phyloP scores from a whole-genome alignment of 2,113 vertebrate genomes.

The Apeltes quadracus region DNA sequence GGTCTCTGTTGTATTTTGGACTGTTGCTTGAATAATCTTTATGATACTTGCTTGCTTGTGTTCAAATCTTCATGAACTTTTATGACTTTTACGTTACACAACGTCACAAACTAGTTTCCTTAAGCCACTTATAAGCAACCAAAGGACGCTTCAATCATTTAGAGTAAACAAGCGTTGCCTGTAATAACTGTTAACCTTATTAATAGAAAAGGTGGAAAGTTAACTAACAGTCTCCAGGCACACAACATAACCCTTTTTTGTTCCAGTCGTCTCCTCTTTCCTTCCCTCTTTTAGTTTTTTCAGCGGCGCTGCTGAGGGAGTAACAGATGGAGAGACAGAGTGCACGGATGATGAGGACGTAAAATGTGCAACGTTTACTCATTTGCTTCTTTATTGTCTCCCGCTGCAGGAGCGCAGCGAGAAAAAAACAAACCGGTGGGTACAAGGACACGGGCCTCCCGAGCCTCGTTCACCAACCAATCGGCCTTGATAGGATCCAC shows the following conservation, averaged over 20 bases:
- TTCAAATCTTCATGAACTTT: too few relatives aligned
- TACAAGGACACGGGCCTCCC: slow-evolving; percentile 89
- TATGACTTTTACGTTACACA: too few relatives aligned
- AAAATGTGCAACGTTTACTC: slow-evolving; percentile 85
- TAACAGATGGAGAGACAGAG: slow-evolving; percentile 77
- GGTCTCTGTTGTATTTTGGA: too few relatives aligned
- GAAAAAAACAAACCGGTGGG: slow-evolving; percentile 81
- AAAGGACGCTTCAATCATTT: too few relatives aligned
- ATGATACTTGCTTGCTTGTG: too few relatives aligned
- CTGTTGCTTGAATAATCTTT: too few relatives aligned
- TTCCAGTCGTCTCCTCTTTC: background rate
- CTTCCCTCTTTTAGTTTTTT: slow-evolving; percentile 27
- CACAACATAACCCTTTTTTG: slow-evolving; percentile 19
- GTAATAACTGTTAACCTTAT: too few relatives aligned
- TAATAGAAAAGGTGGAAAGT: background rate
- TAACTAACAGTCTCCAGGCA: slow-evolving; percentile 38
- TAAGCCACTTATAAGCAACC: too few relatives aligned
- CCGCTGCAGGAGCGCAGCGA: slow-evolving; percentile 79
- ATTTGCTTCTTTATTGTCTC: slow-evolving; percentile 80
- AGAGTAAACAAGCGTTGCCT: too few relatives aligned
- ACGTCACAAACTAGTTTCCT: too few relatives aligned
- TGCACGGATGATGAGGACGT: slow-evolving; percentile 84
- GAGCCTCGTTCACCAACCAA: slow-evolving; percentile 87
- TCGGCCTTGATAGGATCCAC: slow-evolving; percentile 86
- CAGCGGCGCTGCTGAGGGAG: slow-evolving; percentile 73